Evolutionary conservation across 2,797 vertebrate species (phyloP).

Genomic region (Molothrus aeneus): DNA sequence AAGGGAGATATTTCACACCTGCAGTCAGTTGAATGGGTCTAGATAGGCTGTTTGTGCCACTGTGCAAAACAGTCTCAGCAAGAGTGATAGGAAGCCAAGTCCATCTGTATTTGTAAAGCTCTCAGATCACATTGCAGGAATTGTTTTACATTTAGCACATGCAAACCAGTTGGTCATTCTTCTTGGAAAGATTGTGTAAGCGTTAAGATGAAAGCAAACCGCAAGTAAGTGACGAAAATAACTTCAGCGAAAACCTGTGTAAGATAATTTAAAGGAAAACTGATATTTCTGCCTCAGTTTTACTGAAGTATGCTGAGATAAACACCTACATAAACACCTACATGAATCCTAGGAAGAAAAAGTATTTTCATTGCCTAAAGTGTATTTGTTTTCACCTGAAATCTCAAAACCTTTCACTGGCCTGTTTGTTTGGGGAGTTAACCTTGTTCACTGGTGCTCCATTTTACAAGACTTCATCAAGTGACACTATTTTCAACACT

Average conservation of each 20-base stretch:
- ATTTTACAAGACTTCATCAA: not conserved
- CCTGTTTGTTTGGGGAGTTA: not conserved
- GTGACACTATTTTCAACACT: not conserved
- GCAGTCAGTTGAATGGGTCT: not conserved
- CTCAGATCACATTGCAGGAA: not conserved
- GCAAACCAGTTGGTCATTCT: not conserved
- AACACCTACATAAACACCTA: not conserved
- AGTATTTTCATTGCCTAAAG: not conserved
- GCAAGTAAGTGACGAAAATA: not conserved
- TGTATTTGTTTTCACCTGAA: not conserved
- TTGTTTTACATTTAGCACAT: not conserved
- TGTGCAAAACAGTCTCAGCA: not conserved
- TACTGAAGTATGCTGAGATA: not conserved
- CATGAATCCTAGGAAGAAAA: not conserved
- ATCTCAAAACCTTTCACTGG: not conserved
- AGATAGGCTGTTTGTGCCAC: not conserved
- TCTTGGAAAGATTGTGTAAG: not conserved
- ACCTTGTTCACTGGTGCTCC: not conserved
- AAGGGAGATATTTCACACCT: not conserved
- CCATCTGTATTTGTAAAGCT: not conserved
- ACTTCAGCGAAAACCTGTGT: not conserved
- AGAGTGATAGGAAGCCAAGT: not conserved
- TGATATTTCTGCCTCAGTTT: not conserved
- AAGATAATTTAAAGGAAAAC: not conserved
- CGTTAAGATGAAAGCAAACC: not conserved